phyloP scores from a whole-genome alignment of 2,888 invertebrate species.

The Strigamia transsilvanica region DNA sequence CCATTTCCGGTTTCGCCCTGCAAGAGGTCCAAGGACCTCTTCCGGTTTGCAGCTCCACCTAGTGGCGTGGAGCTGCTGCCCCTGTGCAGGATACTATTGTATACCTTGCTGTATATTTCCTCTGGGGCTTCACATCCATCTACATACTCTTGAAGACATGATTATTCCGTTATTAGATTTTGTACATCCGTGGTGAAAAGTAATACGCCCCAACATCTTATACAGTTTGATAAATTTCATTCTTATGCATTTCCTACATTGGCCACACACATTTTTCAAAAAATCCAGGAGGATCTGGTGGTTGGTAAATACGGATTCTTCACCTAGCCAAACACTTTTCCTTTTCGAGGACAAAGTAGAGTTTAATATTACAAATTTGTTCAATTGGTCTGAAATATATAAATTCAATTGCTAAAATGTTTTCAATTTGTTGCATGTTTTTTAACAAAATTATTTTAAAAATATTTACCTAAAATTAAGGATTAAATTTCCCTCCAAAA shows the following conservation, averaged over 20 bases:
- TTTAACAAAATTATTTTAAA: too few relatives aligned
- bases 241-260: slow-evolving; percentile 69
- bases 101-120: too few relatives aligned
- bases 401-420: not conserved
- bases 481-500: not conserved
- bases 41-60: too few relatives aligned
- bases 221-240: slow-evolving; percentile 59
- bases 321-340: not conserved
- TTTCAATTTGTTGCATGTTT: too few relatives aligned
- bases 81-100: too few relatives aligned
- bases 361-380: slow-evolving; percentile 11
- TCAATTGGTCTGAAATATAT: slow-evolving; percentile 28
- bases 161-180: too few relatives aligned
- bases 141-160: too few relatives aligned
- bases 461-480: slow-evolving; percentile 1
- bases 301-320: slow-evolving; percentile 7
- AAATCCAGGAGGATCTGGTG: slow-evolving; percentile 79
- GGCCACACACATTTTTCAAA: slow-evolving; percentile 93
- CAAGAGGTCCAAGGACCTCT: too few relatives aligned
- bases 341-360: not conserved
- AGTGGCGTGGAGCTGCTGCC: too few relatives aligned
- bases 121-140: too few relatives aligned
- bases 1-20: too few relatives aligned
- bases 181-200: too few relatives aligned
- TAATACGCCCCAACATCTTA: slow-evolving; percentile 53